These are phyloP conservation scores for Porites cylindrica DNA, from an alignment of 92 coral and sea anemone species.

Conservation along the genomic window DNA sequence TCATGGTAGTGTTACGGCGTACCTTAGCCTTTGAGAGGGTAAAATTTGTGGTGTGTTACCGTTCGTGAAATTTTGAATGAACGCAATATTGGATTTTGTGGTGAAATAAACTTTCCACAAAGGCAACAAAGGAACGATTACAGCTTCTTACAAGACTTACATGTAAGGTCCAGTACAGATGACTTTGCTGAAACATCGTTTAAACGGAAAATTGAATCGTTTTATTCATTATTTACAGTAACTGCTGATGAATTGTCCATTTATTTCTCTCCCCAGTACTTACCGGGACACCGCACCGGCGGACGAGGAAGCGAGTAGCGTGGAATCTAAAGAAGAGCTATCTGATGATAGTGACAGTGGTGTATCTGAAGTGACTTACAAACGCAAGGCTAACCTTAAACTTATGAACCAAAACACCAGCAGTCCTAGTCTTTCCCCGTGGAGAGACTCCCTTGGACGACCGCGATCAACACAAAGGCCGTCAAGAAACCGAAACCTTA, in stretches of 20 bases:
- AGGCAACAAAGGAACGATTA: too few species aligned
- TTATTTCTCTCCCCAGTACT: constrained; percentile 55
- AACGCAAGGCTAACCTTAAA: constrained; percentile 57
- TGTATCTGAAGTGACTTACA: constrained; percentile 74
- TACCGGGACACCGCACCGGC: constrained; percentile 86
- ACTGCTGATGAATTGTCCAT: neutral
- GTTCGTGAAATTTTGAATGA: too few species aligned
- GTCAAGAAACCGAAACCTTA: constrained; percentile 28
- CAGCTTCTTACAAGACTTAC: too few species aligned
- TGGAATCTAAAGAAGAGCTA: constrained; percentile 86
- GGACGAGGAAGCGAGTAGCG: constrained; percentile 89
- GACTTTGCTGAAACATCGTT: neutral
- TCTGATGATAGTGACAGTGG: constrained; percentile 80
- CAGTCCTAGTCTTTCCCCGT: constrained; percentile 67
- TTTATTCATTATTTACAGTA: neutral
- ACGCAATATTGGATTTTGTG: too few species aligned
- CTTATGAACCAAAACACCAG: constrained; percentile 73
- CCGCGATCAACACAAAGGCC: constrained; percentile 16
- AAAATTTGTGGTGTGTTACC: too few species aligned
- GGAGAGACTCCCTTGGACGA: constrained; percentile 83
- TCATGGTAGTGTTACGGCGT: too few species aligned
- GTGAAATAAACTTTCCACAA: too few species aligned
- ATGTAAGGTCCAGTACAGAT: neutral
- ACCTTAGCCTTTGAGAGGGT: too few species aligned
- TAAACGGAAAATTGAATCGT: too few species aligned